Base-by-base conservation (phyloP, 2,797 vertebrate genomes). In the Danio kyathit region DNA sequence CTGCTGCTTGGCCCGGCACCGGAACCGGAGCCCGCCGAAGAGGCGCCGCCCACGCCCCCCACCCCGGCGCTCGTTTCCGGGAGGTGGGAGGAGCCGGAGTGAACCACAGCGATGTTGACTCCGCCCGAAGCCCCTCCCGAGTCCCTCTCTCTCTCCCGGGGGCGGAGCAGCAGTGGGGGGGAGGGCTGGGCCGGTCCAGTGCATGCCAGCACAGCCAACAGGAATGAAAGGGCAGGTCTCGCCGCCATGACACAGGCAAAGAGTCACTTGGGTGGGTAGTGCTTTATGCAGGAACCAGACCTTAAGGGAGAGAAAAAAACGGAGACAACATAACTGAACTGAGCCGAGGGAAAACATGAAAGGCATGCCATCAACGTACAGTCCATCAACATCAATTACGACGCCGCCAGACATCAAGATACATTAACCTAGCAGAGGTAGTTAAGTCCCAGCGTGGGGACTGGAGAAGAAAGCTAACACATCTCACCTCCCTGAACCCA, bases 51-150 rank as follows among this genome's bases (percentile, higher is more conserved):
- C 90, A 90, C 87, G 86, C 84, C 16, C 91, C 91, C 89, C 91
- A 92, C 90, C 84, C 90, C 87, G 56, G 73, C 89, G 74, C 84
- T 83, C 88, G 92, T 93, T 91, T 95, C 94, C 86, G 93, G 93
- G 91, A 95, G 93, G 84, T 94, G 92, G 93, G 94, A 95, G 91
- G 93, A 94, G 91, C 93, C 92, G 74, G 94, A 95, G 93, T 94
- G 93, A 76, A 98, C 94, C 79, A 98, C 96, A 82, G 96, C 95
- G 87, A 98, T 96, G 92, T 98, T 98, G 90, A 95, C 90, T 70
- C 95, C 94, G 93, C 95, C 93, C 80, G 93, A 93, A 89, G 92
- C 92, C 89, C 93, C 93, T 67, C 94, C 96, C 85, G 95, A 93
- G 91, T 94, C 94, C 92, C 93, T 93, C 91, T 95, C 94, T 94